phyloP scores from a whole-genome alignment of 1,140 invertebrate species.

The Drosophila guanche region DNA sequence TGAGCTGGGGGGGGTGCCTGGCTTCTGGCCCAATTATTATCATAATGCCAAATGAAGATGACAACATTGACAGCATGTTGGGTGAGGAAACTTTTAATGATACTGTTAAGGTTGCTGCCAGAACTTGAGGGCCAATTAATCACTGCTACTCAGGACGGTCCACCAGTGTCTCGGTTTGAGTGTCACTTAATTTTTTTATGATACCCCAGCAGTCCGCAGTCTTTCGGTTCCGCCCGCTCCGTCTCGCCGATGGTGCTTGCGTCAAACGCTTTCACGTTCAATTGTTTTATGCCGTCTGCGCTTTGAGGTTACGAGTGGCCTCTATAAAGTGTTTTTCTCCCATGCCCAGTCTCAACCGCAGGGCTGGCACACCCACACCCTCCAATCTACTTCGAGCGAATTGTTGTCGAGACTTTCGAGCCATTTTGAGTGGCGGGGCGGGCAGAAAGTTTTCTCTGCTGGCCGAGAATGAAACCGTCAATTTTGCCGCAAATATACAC shows the following conservation, averaged over 20 bases:
- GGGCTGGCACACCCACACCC: neutral
- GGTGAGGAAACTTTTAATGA: constrained; percentile 70
- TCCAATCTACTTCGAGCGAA: constrained; percentile 27
- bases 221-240: no score
- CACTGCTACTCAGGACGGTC: constrained; percentile 45
- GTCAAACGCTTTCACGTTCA: constrained; percentile 62
- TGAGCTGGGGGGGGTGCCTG: constrained; percentile 21
- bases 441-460: constrained; percentile 53
- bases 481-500: constrained; percentile 61
- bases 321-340: constrained; percentile 38
- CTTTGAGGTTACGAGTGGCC: constrained; percentile 62
- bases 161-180: constrained; percentile 44
- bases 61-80: constrained; percentile 58
- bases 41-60: constrained; percentile 80
- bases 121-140: constrained; percentile 71
- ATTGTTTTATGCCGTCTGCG: constrained; percentile 77
- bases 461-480: constrained; percentile 57
- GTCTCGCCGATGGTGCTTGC: constrained; percentile 37
- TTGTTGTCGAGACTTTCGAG: constrained; percentile 50
- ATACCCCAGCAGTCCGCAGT: neutral
- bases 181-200: constrained; percentile 76
- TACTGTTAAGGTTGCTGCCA: constrained; percentile 56
- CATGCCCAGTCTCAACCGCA: neutral
- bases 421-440: constrained; percentile 52
- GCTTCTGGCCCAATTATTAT: constrained; percentile 70